Evolutionary conservation across 2,888 invertebrate species (phyloP).

Genomic region (Tachina fera): DNA sequence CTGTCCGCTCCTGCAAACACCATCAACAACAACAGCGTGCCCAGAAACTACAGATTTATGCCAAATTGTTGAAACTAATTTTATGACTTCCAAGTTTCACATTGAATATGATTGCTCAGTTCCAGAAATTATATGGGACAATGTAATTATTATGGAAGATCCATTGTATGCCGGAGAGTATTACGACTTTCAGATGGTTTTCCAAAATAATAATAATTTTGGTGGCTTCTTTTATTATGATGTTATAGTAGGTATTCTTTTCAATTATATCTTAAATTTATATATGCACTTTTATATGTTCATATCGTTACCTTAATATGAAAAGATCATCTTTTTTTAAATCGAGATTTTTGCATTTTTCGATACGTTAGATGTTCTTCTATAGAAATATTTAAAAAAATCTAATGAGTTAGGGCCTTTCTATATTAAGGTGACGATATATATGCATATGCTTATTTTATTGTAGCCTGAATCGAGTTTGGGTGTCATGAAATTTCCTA

Average conservation of each 20-base stretch:
- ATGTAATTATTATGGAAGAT: conserved; percentile 73
- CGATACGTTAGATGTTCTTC: too few relatives aligned
- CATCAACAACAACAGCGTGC: conserved; percentile 27
- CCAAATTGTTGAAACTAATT: conserved; percentile 73
- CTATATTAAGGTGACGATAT: too few relatives aligned
- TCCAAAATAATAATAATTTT: conserved; percentile 75
- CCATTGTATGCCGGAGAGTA: conserved; percentile 76
- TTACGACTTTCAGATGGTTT: conserved; percentile 76
- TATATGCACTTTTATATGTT: neutral
- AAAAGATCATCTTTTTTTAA: too few relatives aligned
- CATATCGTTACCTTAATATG: too few relatives aligned
- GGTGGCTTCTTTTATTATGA: conserved; percentile 79
- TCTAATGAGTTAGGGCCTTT: too few relatives aligned
- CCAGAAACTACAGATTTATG: neutral
- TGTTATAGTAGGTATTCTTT: conserved; percentile 75
- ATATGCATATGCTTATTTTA: neutral
- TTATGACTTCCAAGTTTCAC: conserved; percentile 75
- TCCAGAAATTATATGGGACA: conserved; percentile 75
- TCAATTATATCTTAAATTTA: neutral
- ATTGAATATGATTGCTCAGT: conserved; percentile 77
- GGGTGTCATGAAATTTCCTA: conserved; percentile 75
- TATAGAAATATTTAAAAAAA: too few relatives aligned
- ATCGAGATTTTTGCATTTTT: too few relatives aligned
- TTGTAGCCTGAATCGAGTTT: conserved; percentile 71
- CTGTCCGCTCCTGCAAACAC: conserved; percentile 74